Percentiles rank a stretch among this genome's conserved stretches.
Conservation (phyloP, 1,140 invertebrate genomes). For the Hetaerina americana region DNA sequence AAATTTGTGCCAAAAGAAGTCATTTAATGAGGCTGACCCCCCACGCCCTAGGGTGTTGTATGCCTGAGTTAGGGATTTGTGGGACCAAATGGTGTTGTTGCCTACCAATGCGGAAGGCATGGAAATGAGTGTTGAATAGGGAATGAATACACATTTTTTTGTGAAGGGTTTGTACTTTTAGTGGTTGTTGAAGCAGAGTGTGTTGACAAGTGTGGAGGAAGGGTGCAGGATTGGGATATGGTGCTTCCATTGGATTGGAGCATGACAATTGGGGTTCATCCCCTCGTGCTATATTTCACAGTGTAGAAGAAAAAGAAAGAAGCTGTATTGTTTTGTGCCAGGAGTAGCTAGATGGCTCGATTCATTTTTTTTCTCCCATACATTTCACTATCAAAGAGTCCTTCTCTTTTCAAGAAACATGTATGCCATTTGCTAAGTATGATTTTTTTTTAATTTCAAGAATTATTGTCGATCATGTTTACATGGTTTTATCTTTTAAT, state of each 20-base stretch:
- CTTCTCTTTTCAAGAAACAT: no score
- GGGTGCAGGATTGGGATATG: no score
- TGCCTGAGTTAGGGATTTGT: not conserved
- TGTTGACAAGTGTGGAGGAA: not conserved
- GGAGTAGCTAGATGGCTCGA: no score
- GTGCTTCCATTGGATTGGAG: not conserved
- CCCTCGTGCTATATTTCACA: not conserved
- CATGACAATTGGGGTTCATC: not conserved
- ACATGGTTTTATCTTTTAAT: no score
- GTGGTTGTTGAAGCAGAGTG: not conserved
- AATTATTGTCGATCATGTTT: no score
- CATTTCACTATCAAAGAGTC: no score
- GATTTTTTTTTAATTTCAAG: no score
- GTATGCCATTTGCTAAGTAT: no score
- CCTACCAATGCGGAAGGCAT: not conserved
- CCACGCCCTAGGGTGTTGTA: not conserved
- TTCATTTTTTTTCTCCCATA: no score
- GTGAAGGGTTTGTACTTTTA: not conserved
- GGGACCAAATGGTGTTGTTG: not conserved
- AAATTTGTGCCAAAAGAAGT: not conserved
- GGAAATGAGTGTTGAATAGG: not conserved
- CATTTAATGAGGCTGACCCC: not conserved
- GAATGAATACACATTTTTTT: not conserved
- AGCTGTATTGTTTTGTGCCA: no score
- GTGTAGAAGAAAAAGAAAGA: no score